Base-by-base conservation (phyloP, 1,140 invertebrate genomes). In the Lithobius niger region DNA sequence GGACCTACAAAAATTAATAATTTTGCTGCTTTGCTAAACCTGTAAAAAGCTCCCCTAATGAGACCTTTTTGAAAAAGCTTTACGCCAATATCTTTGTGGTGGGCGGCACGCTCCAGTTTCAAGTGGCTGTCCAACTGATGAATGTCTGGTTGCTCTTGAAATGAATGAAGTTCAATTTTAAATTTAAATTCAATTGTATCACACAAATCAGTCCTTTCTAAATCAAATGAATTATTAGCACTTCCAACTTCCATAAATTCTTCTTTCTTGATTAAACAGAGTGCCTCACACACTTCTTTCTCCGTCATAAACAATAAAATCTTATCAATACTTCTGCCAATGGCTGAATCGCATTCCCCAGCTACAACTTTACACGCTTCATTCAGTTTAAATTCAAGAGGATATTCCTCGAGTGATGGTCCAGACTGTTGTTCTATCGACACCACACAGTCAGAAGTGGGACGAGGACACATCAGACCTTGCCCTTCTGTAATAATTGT, bases 1-100 rank as follows among this genome's bases (percentile, higher is more conserved):
- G 31, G 31, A 40, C 18, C 18, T 18, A 18, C 10, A 18, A 80
- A 79, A 44, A 79, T 75, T 6, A 84, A 52, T 62, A 82, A 72
- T 66, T 83, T 83, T 13, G 82, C 69, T 19, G 78, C 77, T 66
- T 78, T 78, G 27, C 72, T 78, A 65, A 84, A 82, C 63, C 70
- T 70, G 21, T 67, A 61, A 62, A 78, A 79, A 2, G 77, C 74
- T 59, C 76, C 73, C 10, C 67, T 52, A 40, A 69, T 58, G 54
- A 69, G 63, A 24, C 59, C 59, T 0, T 57, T 49, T 53, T 69
- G 64, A 56, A 72, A 78, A 21, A 77, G 60, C 42, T 67, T 57
- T 0, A 72, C 67, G 2, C 74, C 77, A 64, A 52, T 42, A 26
- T 61, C 57, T 56, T 67, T 66, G 18, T 66, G 60, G 26, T 67